Evolutionary conservation across 2,797 vertebrate genomes (phyloP), one percentile per base, ranked within the genome.

Genomic region (Peromyscus eremicus): DNA sequence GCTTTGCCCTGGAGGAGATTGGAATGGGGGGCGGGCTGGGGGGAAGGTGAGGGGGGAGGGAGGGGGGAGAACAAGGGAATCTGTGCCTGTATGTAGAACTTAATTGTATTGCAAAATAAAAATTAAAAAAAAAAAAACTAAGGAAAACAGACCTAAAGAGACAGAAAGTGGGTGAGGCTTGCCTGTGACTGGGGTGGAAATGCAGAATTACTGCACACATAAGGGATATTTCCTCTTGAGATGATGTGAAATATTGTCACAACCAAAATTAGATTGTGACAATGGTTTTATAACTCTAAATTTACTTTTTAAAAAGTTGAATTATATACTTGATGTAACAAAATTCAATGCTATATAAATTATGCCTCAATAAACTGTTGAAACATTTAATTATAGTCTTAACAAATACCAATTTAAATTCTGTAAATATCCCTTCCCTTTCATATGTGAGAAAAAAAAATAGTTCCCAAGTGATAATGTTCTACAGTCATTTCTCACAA

Each of bases 401-500:
- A 94, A 16, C 19, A 89, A 89, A 82, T 92, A 55, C 5, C 66
- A 89, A 13, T 66, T 86, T 52, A 86, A 85, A 68, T 91, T 97
- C 87, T 93, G n/a, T 88, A 87, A 82, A 27, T 1, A 5, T 79
- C 4, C 40, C 32, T 85, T 71, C 57, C n/a, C 13, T 32, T 81
- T 85, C 49, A 7, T 64, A 95, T 37, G 43, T 79, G 13, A 75
- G 85, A 96, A 95, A 81, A 71, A 71, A 90, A 79, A 95, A n/a
- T 68, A 91, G 21, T 87, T 92, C n/a, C 92, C 25, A 17, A 91
- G 64, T 34, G 34, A 94, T 37, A 93, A 93, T 55, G 66, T 27
- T 92, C 8, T 93, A 71, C 9, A 68, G 17, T 73, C 55, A 80
- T 49, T 94, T 96, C 37, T 96, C 75, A 62, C 37, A 60, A 77